Evolutionary conservation across 2,888 invertebrate species (phyloP).

Genomic region (Scaeva pyrastri): DNA sequence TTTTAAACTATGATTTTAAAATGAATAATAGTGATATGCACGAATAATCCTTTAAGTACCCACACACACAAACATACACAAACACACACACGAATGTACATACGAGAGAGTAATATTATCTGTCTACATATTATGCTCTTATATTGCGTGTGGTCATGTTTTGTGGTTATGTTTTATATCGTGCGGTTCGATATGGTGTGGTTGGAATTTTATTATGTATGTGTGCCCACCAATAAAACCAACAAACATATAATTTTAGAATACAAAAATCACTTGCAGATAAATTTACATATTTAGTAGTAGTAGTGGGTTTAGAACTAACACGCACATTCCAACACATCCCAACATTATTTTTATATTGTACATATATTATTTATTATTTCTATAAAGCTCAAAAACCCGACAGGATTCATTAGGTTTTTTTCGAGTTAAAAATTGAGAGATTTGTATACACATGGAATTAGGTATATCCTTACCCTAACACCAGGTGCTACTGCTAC

Average conservation of each 20-base stretch:
- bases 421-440: slow-evolving; percentile 37
- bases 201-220: slow-evolving; percentile 33
- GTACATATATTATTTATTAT: background rate
- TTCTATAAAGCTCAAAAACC: slow-evolving; percentile 10
- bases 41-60: background rate
- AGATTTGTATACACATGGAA: background rate
- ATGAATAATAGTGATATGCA: slow-evolving; percentile 38
- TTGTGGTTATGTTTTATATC: slow-evolving; percentile 44
- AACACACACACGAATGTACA: no score
- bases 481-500: background rate
- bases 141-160: slow-evolving; percentile 38
- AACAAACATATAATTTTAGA: background rate
- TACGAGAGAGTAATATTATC: background rate
- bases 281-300: slow-evolving; percentile 11
- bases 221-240: background rate
- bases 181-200: slow-evolving; percentile 45
- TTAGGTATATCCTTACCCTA: background rate
- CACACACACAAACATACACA: no score
- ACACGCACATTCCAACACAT: background rate
- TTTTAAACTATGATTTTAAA: slow-evolving; percentile 34
- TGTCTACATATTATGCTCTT: background rate
- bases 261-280: slow-evolving; percentile 29
- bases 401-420: slow-evolving; percentile 23
- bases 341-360: no score
- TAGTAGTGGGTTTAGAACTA: background rate